Percentiles rank a stretch among this genome's conserved stretches.
Evolutionary conservation across 2,888 invertebrate genomes (phyloP).

Genomic region (Gerris lacustris): DNA sequence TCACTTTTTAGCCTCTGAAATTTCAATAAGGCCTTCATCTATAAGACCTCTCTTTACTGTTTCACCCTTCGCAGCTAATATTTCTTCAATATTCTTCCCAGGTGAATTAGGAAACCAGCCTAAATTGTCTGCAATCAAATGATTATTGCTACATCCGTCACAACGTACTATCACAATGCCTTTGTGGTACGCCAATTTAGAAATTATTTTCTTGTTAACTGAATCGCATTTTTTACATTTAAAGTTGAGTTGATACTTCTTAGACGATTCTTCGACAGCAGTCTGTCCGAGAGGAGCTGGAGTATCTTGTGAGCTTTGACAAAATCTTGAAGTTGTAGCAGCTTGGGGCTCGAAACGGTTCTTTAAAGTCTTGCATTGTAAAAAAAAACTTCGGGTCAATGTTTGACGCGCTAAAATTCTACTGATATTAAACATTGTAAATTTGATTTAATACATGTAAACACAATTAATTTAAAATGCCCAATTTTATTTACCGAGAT

Average conservation of each 20-base stretch:
- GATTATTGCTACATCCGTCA: constrained; percentile 73
- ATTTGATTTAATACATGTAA: too few species aligned
- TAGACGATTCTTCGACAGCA: not conserved
- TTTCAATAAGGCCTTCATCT: not conserved
- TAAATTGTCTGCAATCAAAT: constrained; percentile 90
- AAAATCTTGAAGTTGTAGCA: too few species aligned
- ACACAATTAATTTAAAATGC: too few species aligned
- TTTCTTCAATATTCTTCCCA: constrained; percentile 79
- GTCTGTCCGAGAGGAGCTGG: not conserved
- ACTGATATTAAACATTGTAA: too few species aligned
- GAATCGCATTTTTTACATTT: constrained; percentile 81
- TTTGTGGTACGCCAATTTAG: constrained; percentile 69
- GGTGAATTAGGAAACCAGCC: constrained; percentile 78
- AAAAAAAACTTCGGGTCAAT: too few species aligned
- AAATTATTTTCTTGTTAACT: constrained; percentile 65
- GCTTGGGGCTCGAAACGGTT: too few species aligned
- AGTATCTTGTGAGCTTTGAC: too few species aligned
- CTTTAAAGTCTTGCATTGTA: too few species aligned
- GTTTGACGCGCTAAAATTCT: too few species aligned
- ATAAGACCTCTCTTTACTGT: constrained; percentile 40
- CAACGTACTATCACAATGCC: constrained; percentile 90
- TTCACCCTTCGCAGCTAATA: constrained; percentile 78
- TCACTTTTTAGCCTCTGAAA: not conserved
- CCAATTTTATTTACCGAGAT: too few species aligned
- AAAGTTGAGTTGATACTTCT: constrained; percentile 58